Evolutionary conservation across 1,140 invertebrate genomes (phyloP).

Genomic region (Sinonovacula constricta): DNA sequence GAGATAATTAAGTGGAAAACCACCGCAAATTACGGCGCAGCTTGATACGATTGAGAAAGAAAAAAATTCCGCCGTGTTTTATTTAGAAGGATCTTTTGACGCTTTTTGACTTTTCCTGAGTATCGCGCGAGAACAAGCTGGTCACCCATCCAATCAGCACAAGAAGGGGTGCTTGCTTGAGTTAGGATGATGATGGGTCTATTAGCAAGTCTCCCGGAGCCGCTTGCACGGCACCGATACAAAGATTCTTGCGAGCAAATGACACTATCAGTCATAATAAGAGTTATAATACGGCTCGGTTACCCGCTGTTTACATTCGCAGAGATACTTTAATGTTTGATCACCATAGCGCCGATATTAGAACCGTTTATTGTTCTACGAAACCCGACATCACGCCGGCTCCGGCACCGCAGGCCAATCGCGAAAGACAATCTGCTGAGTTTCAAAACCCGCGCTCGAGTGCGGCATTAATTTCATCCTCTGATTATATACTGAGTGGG

Average conservation of each 20-base stretch:
- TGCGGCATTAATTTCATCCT: constrained; percentile 25
- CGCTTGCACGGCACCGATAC: constrained; percentile 7
- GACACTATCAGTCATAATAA: constrained; percentile 34
- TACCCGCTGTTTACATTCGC: constrained; percentile 26
- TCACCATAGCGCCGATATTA: constrained; percentile 11
- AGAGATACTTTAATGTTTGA: constrained; percentile 51
- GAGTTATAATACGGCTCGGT: constrained; percentile 5
- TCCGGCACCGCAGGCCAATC: neutral
- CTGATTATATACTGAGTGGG: constrained; percentile 12
- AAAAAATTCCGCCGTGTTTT: constrained; percentile 16
- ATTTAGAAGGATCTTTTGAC: constrained; percentile 22
- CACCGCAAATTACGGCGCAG: constrained; percentile 45
- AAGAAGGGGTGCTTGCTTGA: neutral
- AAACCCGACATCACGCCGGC: neutral
- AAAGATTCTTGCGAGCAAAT: constrained; percentile 36
- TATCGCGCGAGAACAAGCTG: neutral
- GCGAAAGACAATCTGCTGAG: neutral
- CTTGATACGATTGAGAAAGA: constrained; percentile 24
- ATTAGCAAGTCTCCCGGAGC: constrained; percentile 13
- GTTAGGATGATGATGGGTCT: neutral
- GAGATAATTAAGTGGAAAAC: constrained; percentile 54
- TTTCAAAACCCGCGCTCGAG: neutral
- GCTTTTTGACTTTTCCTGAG: constrained; percentile 49
- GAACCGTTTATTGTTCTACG: neutral
- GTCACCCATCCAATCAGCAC: neutral